These are phyloP conservation scores for Zaprionus taronus DNA, from an alignment of 1,140 invertebrate genomes.

Conservation along the genomic window DNA sequence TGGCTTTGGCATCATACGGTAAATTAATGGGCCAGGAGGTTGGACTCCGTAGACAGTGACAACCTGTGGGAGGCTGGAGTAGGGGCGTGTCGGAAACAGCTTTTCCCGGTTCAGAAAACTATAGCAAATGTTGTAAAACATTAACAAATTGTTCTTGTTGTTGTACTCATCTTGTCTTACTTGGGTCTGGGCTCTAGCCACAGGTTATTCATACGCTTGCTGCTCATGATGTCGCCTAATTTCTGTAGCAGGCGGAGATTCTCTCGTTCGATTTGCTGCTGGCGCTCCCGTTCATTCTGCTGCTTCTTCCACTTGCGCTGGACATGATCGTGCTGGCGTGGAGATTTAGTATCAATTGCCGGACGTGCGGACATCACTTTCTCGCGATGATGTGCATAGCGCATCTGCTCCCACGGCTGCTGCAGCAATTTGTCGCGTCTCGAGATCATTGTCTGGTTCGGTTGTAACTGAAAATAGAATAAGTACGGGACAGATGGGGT, in stretches of 20 bases:
- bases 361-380: conserved; percentile 86
- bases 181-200: conserved; percentile 85
- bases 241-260: conserved; percentile 86
- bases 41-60: conserved; percentile 70
- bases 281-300: conserved; percentile 86
- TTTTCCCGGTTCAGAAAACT: conserved; percentile 84
- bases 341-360: conserved; percentile 85
- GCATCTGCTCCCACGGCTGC: conserved; percentile 84
- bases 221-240: conserved; percentile 85
- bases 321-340: conserved; percentile 85
- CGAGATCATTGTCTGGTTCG: conserved; percentile 81
- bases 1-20: conserved; percentile 59
- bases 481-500: conserved; percentile 12
- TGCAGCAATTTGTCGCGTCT: conserved; percentile 85
- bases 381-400: conserved; percentile 84
- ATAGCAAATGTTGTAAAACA: background rate
- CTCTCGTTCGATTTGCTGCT: conserved; percentile 85
- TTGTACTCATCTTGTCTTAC: conserved; percentile 68
- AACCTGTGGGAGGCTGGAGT: conserved; percentile 68
- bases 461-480: conserved; percentile 31
- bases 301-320: conserved; percentile 86
- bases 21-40: conserved; percentile 60
- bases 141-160: background rate
- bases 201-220: conserved; percentile 85
- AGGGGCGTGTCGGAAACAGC: conserved; percentile 74